A percentile compares a stretch with the other conserved stretches of the same genome.
Evolutionary conservation across 2,113 vertebrate genomes (phyloP).

Genomic region (Girardinichthys multiradiatus): DNA sequence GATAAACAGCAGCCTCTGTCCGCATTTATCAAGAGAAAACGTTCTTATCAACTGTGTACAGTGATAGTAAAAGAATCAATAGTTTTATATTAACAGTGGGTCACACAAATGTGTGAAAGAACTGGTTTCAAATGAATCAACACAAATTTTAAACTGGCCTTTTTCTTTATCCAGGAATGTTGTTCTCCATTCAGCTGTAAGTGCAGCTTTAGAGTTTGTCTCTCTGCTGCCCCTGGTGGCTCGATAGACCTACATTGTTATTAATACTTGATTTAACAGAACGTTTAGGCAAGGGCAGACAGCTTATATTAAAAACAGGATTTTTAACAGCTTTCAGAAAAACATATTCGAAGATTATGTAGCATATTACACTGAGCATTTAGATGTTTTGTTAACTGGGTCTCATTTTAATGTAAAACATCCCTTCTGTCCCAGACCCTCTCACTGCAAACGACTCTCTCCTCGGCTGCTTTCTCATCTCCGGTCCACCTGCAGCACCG

Average conservation of each 20-base stretch:
- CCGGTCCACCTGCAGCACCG: slow-evolving; percentile 74
- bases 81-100: neutral
- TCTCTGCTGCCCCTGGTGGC: neutral
- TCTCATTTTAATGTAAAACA: neutral
- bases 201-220: neutral
- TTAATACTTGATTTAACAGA: neutral
- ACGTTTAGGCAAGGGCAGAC: neutral
- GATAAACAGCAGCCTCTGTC: neutral
- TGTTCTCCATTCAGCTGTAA: neutral
- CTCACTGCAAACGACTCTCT: slow-evolving; percentile 91
- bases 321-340: too few species aligned
- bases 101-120: neutral
- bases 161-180: neutral
- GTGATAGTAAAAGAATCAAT: slow-evolving; percentile 1
- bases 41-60: neutral
- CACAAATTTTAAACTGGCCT: neutral
- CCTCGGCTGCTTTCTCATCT: slow-evolving; percentile 90
- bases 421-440: slow-evolving; percentile 78
- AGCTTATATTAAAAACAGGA: neutral
- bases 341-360: neutral
- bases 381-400: neutral
- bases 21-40: neutral
- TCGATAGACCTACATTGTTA: neutral
- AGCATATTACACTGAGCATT: neutral
- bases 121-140: neutral